These are phyloP conservation scores for Gryon sp. DNA, from an alignment of 1,140 invertebrate genomes.

Conservation along the genomic window DNA sequence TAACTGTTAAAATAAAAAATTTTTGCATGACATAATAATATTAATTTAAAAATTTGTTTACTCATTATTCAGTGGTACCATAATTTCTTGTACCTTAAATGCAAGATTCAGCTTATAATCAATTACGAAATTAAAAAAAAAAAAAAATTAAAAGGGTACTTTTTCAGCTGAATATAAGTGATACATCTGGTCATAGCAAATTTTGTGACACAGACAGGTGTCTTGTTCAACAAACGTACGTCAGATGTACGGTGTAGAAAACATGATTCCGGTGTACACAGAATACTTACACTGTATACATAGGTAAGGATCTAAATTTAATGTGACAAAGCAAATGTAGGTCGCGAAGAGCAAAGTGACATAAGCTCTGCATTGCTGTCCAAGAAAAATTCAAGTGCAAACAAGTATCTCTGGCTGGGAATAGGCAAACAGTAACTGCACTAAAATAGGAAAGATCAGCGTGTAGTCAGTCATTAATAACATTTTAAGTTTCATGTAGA, in stretches of 20 bases:
- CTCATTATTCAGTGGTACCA: too few relatives aligned
- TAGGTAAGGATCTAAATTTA: conserved; percentile 58
- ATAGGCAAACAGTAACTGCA: conserved; percentile 32
- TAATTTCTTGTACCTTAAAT: too few relatives aligned
- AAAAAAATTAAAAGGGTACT: too few relatives aligned
- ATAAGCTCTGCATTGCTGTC: conserved; percentile 54
- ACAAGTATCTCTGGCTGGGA: conserved; percentile 30
- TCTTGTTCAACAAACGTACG: conserved; percentile 28
- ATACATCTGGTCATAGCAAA: conserved; percentile 43
- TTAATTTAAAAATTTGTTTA: too few relatives aligned
- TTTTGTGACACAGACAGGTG: conserved; percentile 50
- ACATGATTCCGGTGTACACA: conserved; percentile 32
- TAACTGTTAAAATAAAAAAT: too few relatives aligned
- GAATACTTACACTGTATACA: conserved; percentile 32
- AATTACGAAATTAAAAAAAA: too few relatives aligned
- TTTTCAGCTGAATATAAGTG: conserved; percentile 22
- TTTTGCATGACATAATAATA: too few relatives aligned
- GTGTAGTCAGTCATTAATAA: conserved; percentile 5
- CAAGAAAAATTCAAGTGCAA: conserved; percentile 51
- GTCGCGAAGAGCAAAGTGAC: conserved; percentile 56
- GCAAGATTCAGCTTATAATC: too few relatives aligned
- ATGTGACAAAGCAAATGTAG: conserved; percentile 59
- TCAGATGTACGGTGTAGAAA: conserved; percentile 29
- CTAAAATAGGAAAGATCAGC: conserved; percentile 15
- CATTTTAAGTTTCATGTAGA: not conserved